Evolutionary conservation across 2,113 vertebrate genomes (phyloP), one percentile per base, ranked within the genome.

Genomic region (Paratilapia polleni): DNA sequence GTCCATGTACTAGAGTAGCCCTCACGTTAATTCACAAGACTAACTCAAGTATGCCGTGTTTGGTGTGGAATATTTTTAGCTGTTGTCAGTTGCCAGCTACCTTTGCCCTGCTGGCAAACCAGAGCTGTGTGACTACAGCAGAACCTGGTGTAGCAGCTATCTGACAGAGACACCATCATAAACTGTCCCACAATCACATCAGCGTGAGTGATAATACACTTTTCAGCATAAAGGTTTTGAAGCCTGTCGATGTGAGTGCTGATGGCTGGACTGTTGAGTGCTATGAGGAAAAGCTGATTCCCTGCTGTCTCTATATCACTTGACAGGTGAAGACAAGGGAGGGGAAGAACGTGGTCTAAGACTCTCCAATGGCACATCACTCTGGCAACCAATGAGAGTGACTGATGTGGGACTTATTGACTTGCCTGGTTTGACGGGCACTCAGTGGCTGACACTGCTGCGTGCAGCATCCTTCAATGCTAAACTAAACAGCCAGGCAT

Each of bases 381-480:
- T 93, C 94, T 91, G 77, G 93, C 91, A 93, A 91, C 93, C 92
- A 93, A 92, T 93, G 92, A 94, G 91, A 91, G 73, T 34, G 62
- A 83, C 84, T 94, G 93, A 96, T 87, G 74, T 52, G 94, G 91
- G 31, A 66, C 94, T 97, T 97, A 97, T 97, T 96, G 96, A 96
- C 95, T 97, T 93, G 94, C 91, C 92, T 85, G 68, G 80, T 92
- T 93, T 94, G 93, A 88, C 80, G 95, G 95, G 95, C 91, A 91
- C 93, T 92, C 88, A 91, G 94, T 92, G 95, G 95, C 95, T 96
- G 96, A 96, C 95, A 96, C 58, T 17, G 80, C 83, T 66, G 74
- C 77, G 78, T 74, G 87, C 78, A 78, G 80, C 85, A 89, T 93
- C 84, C 62, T 77, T 86, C 86, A 77, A 52, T 34, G 52, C 85